Percentiles rank a stretch among this genome's conserved stretches.
Evolutionary conservation across 2,113 vertebrate genomes (phyloP).

Genomic region (Cynoglossus semilaevis): DNA sequence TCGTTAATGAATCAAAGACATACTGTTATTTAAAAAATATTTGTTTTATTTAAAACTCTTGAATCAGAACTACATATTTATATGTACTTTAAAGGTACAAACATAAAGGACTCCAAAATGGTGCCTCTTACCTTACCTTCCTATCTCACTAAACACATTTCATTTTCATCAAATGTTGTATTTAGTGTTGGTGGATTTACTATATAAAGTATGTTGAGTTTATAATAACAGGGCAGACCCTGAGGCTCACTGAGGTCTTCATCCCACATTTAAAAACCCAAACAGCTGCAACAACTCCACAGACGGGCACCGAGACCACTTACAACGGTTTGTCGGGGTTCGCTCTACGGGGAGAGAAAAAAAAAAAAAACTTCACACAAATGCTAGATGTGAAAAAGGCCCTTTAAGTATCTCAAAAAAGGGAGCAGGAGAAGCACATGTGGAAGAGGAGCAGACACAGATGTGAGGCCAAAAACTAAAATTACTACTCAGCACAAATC

Average conservation of each 20-base stretch:
- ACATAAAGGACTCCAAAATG: not conserved
- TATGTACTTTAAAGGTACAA: too few relatives aligned
- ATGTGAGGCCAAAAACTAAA: conserved; percentile 46
- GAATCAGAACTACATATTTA: too few relatives aligned
- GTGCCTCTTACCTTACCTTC: not conserved
- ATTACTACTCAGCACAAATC: conserved; percentile 42
- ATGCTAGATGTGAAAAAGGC: not conserved
- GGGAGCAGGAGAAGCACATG: conserved; percentile 22
- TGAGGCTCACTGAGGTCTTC: conserved; percentile 41
- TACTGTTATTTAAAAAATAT: too few relatives aligned
- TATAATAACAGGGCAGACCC: conserved; percentile 56
- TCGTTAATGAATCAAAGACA: too few relatives aligned
- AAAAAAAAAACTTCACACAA: not conserved
- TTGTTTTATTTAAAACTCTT: too few relatives aligned
- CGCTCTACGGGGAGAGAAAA: not conserved
- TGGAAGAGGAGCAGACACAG: conserved; percentile 31
- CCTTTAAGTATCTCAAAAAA: not conserved
- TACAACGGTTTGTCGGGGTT: not conserved
- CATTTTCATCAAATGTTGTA: conserved; percentile 2
- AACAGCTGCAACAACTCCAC: conserved; percentile 57
- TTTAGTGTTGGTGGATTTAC: conserved; percentile 18
- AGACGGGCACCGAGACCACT: not conserved
- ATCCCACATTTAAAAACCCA: conserved; percentile 30
- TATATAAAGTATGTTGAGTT: conserved; percentile 36
- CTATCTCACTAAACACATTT: not conserved